Evolutionary conservation across 2,888 invertebrate genomes (phyloP), one percentile per base, ranked within the genome.

Genomic region (Epirrhoe alternata): DNA sequence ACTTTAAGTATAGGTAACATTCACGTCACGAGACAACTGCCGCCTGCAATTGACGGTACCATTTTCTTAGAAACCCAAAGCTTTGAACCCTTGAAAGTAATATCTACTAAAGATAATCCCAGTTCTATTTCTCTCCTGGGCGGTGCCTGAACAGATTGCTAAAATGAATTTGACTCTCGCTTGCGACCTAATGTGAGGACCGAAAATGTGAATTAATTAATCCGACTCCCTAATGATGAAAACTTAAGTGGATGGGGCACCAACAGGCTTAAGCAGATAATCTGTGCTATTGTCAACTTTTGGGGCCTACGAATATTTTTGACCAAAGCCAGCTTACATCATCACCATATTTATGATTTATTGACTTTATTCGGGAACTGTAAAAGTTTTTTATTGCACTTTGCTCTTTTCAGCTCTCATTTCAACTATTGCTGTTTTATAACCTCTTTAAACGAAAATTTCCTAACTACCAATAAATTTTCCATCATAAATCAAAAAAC

Each of bases 81-180:
- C 38, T 42, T 35, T 42, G 38, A 51, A 14, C 24, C 56, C 42
- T 57, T 51, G 38, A 66, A 59, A 67, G 56, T 67, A 60, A 67
- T 63, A 58, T 16, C 35, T 50, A 60, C 51, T 63, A 56, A 67
- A 52, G 62, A 63, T 67, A 55, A 63, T 67, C 55, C 33, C 55
- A 54, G 17, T 67, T 63, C n/a, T 55, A 67, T 62, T 59, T 31
- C 51, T 45, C 62, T 60, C 59, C 49, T 45, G 62, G 66, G 66
- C 45, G 45, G 45, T 63, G 45, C 59, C 60, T 56, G 51, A 63
- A 67, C 62, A 67, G 62, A 67, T 67, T 67, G 62, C 59, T 31
- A 24, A 61, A 66, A 62, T 47, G 54, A 62, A 31, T 63, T 51
- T 49, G 47, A 49, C 24, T 24, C 24, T 24, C 24, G 52, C 52